Evolutionary conservation across 2,797 vertebrate genomes (phyloP).

Genomic region (Rhinichthys osculus): DNA sequence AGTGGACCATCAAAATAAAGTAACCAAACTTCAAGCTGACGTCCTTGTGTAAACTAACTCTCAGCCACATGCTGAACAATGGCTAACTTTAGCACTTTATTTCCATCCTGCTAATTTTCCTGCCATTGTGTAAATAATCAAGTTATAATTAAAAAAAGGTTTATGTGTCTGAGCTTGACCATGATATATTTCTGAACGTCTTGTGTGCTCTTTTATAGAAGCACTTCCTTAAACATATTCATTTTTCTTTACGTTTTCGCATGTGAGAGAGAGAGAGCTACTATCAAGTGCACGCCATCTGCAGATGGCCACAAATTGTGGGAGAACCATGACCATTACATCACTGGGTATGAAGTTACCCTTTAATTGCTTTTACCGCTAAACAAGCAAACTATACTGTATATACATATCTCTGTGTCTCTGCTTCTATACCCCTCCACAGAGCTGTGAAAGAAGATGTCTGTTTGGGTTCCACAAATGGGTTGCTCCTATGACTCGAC

Average conservation of each 20-base stretch:
- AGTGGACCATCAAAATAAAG: not conserved
- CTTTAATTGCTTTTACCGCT: conserved; percentile 55
- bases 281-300: conserved; percentile 50
- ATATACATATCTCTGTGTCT: conserved; percentile 25
- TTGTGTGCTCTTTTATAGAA: not conserved
- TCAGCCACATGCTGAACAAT: conserved; percentile 8
- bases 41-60: not conserved
- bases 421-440: conserved; percentile 29
- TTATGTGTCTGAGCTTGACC: conserved; percentile 16
- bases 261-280: conserved; percentile 23
- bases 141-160: conserved; percentile 26
- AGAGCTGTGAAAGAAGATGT: conserved; percentile 62
- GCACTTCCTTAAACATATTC: conserved; percentile 5
- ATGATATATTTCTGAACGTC: not conserved
- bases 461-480: conserved; percentile 72
- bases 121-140: conserved; percentile 28
- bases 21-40: conserved; percentile 3
- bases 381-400: conserved; percentile 60
- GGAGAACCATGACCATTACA: conserved; percentile 65
- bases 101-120: conserved; percentile 13
- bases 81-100: conserved; percentile 24
- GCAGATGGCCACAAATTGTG: conserved; percentile 60
- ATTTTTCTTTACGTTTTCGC: conserved; percentile 17
- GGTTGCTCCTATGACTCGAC: conserved; percentile 70
- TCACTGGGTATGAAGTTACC: conserved; percentile 70